These are phyloP conservation scores for Halocaridina rubra DNA, from an alignment of 2,888 invertebrate species.

Conservation along the genomic window DNA sequence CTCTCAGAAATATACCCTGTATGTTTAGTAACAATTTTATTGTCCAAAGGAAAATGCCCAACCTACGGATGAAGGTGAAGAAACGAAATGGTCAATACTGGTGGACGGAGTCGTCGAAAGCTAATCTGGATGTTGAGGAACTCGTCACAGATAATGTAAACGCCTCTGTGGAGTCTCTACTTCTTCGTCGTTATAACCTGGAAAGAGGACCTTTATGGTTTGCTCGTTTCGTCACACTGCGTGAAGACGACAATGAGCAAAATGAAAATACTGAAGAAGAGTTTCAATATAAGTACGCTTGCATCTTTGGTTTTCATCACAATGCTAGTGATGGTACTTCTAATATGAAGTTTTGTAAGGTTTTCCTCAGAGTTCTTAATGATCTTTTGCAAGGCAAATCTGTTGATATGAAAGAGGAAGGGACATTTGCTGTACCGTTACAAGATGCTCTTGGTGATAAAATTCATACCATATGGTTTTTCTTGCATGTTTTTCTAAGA, in stretches of 20 bases:
- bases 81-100: slow-evolving; percentile 38
- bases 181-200: slow-evolving; percentile 37
- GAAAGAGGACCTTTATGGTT: slow-evolving; percentile 60
- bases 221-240: slow-evolving; percentile 42
- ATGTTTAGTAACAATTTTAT: not conserved
- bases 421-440: slow-evolving; percentile 40
- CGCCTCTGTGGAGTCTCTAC: slow-evolving; percentile 41
- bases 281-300: slow-evolving; percentile 42
- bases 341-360: slow-evolving; percentile 63
- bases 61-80: slow-evolving; percentile 50
- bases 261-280: slow-evolving; percentile 34
- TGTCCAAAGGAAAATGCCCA: slow-evolving; percentile 57
- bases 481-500: slow-evolving; percentile 23
- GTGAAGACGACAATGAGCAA: slow-evolving; percentile 4
- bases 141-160: slow-evolving; percentile 41
- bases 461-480: slow-evolving; percentile 23
- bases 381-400: slow-evolving; percentile 40
- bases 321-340: slow-evolving; percentile 63
- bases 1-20: not conserved
- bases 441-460: slow-evolving; percentile 52
- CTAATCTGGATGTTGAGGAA: slow-evolving; percentile 57
- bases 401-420: slow-evolving; percentile 48
- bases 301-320: slow-evolving; percentile 63
- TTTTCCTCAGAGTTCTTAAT: slow-evolving; percentile 61
- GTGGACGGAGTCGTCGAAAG: slow-evolving; percentile 52